Conservation (phyloP, 2,113 vertebrate genomes). For the Pterocles orientalis region DNA sequence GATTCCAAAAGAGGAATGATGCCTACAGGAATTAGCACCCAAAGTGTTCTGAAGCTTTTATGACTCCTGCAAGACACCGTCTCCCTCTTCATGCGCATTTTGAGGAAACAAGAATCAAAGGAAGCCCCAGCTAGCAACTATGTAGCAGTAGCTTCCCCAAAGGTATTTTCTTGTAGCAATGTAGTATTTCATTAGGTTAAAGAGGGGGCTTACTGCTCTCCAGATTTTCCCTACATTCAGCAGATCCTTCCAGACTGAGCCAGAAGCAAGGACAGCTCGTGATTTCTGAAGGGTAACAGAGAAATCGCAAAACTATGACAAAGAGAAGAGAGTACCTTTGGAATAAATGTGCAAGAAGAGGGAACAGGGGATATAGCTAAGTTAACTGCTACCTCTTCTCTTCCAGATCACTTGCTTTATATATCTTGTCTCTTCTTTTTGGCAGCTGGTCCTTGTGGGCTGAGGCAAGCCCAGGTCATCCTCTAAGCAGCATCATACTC, state of each 20-base stretch:
- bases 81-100: neutral
- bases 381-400: neutral
- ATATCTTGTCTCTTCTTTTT: neutral
- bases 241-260: neutral
- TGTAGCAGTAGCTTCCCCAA: accelerated
- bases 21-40: neutral
- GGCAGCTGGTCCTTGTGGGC: neutral
- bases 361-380: neutral
- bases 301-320: neutral
- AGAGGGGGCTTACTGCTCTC: neutral
- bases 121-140: neutral
- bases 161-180: neutral
- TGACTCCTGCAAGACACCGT: neutral
- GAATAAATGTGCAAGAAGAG: neutral
- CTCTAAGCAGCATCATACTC: neutral
- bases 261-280: neutral
- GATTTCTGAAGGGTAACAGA: neutral
- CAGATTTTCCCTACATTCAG: neutral
- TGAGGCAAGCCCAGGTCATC: neutral
- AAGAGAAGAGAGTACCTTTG: neutral
- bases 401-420: neutral
- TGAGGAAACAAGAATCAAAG: neutral
- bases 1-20: neutral
- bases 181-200: neutral
- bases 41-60: neutral